These are phyloP conservation scores for Antennarius striatus DNA, from an alignment of 2,113 vertebrate genomes.

Conservation along the genomic window DNA sequence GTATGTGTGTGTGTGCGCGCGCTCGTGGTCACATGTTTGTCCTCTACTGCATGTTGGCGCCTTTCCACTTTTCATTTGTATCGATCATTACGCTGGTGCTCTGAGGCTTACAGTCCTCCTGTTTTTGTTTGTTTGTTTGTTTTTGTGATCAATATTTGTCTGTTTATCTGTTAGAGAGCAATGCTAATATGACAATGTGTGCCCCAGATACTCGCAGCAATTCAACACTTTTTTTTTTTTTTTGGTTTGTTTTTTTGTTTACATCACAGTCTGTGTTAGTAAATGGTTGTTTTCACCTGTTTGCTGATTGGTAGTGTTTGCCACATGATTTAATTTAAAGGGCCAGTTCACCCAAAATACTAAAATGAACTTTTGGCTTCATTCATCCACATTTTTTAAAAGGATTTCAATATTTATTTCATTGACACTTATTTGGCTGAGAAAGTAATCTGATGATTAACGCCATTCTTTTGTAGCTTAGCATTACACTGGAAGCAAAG, in stretches of 20 bases:
- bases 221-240: slow-evolving; percentile 24
- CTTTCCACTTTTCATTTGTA: slow-evolving; percentile 29
- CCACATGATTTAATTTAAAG: slow-evolving; percentile 15
- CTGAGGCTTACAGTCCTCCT: slow-evolving; percentile 18
- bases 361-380: neutral
- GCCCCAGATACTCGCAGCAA: slow-evolving; percentile 68
- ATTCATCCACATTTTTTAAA: neutral
- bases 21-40: neutral
- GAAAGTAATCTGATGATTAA: neutral
- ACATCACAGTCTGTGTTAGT: neutral
- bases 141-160: slow-evolving; percentile 1
- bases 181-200: slow-evolving; percentile 68
- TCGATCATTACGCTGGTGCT: slow-evolving; percentile 42
- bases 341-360: neutral
- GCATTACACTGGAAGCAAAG: neutral
- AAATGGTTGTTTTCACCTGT: neutral
- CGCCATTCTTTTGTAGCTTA: neutral
- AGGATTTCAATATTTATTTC: too few species aligned
- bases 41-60: slow-evolving; percentile 6
- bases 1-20: slow-evolving; percentile 11
- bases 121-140: slow-evolving; percentile 14
- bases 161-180: slow-evolving; percentile 46
- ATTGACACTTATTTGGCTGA: neutral
- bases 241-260: neutral
- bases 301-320: slow-evolving; percentile 23